phyloP scores from a whole-genome alignment of 2,113 vertebrate species.

The Daboia siamensis region DNA sequence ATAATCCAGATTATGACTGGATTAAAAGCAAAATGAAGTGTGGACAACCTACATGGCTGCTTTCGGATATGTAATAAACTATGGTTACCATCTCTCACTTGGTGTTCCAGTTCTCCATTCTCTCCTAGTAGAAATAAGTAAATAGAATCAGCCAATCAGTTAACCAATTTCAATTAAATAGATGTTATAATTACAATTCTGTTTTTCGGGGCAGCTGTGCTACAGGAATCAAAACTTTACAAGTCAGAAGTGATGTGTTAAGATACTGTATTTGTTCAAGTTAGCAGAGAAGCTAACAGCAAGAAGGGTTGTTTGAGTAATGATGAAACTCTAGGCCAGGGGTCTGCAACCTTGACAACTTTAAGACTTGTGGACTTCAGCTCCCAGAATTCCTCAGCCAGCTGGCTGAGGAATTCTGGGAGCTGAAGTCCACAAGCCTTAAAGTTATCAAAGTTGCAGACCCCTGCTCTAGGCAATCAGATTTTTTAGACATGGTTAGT shows the following conservation, averaged over 20 bases:
- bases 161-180: neutral
- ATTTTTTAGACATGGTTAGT: neutral
- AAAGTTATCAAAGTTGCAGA: too few relatives aligned
- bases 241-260: neutral
- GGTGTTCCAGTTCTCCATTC: neutral
- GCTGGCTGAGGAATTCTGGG: too few relatives aligned
- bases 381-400: too few relatives aligned
- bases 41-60: neutral
- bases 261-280: neutral
- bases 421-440: too few relatives aligned
- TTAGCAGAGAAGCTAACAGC: neutral
- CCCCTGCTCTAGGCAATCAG: neutral
- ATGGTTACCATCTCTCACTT: neutral
- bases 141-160: neutral
- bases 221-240: neutral
- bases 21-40: neutral
- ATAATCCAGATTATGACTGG: neutral
- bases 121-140: neutral
- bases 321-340: neutral
- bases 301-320: neutral
- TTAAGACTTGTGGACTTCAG: too few relatives aligned
- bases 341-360: too few relatives aligned
- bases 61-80: neutral
- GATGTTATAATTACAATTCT: neutral
- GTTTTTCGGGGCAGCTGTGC: neutral